phyloP scores from a whole-genome alignment of 2,797 vertebrate species.

The Typhlichthys eigenmanni region DNA sequence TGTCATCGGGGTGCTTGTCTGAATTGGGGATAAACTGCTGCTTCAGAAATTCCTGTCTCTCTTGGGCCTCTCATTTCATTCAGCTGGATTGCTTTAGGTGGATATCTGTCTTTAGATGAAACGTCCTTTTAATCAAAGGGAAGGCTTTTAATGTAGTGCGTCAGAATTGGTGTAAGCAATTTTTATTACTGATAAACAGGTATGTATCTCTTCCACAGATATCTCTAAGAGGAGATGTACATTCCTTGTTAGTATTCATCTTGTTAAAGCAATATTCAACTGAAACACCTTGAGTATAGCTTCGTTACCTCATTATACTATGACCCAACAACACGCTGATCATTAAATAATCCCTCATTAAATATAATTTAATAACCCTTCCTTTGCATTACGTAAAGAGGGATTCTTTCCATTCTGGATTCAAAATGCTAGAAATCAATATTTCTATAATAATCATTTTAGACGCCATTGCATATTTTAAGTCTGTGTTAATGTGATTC shows the following conservation, averaged over 20 bases:
- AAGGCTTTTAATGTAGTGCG: slow-evolving; percentile 62
- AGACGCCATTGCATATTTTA: slow-evolving; percentile 23
- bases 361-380: too few species aligned
- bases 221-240: slow-evolving; percentile 39
- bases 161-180: slow-evolving; percentile 71
- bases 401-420: too few species aligned
- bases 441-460: neutral
- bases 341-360: too few species aligned
- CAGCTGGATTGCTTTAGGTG: slow-evolving; percentile 64
- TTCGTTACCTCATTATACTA: too few species aligned
- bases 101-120: slow-evolving; percentile 57
- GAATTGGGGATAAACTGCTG: slow-evolving; percentile 66
- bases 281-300: too few species aligned
- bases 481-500: slow-evolving; percentile 27
- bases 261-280: neutral
- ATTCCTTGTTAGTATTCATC: slow-evolving; percentile 19
- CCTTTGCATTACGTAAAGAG: too few species aligned
- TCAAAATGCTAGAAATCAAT: neutral
- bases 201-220: slow-evolving; percentile 49
- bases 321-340: too few species aligned
- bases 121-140: slow-evolving; percentile 71
- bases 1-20: slow-evolving; percentile 57
- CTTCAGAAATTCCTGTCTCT: slow-evolving; percentile 74
- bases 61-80: slow-evolving; percentile 51
- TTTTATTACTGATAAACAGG: slow-evolving; percentile 75